Evolutionary conservation across 1,140 invertebrate species (phyloP).

Genomic region (Caerostris darwini): DNA sequence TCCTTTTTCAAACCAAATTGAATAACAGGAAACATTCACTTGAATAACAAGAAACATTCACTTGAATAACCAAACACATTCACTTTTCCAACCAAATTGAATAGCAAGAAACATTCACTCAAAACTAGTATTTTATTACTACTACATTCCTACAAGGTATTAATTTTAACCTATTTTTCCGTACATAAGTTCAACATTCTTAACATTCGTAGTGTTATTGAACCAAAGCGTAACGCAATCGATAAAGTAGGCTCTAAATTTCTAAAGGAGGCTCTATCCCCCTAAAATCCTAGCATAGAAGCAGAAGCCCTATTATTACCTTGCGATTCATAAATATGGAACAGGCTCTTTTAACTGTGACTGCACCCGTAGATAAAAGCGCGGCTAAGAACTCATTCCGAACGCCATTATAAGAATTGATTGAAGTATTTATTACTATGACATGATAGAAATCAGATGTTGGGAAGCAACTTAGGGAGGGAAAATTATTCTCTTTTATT

Average conservation of each 20-base stretch:
- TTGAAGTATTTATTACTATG: slow-evolving; percentile 4
- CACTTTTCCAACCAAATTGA: too few relatives aligned
- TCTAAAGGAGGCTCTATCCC: neutral
- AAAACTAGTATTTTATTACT: too few relatives aligned
- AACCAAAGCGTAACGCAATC: neutral
- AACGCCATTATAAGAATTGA: slow-evolving; percentile 9
- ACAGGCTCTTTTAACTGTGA: slow-evolving; percentile 17
- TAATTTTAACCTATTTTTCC: too few relatives aligned
- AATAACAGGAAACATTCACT: too few relatives aligned
- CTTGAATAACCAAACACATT: too few relatives aligned
- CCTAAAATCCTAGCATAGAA: neutral
- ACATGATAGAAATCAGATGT: slow-evolving; percentile 28
- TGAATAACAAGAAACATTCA: too few relatives aligned
- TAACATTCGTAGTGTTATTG: neutral
- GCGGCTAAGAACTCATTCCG: neutral
- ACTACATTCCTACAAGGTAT: too few relatives aligned
- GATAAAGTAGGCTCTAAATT: neutral
- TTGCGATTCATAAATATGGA: slow-evolving; percentile 7
- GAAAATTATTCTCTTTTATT: neutral
- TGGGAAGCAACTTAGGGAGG: neutral
- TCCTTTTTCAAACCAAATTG: too few relatives aligned
- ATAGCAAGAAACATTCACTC: too few relatives aligned
- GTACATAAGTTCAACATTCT: neutral
- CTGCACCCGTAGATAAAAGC: neutral
- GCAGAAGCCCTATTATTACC: slow-evolving; percentile 17